Evolutionary conservation across 2,113 vertebrate species (phyloP).

Genomic region (Sinocyclocheilus rhinocerous): DNA sequence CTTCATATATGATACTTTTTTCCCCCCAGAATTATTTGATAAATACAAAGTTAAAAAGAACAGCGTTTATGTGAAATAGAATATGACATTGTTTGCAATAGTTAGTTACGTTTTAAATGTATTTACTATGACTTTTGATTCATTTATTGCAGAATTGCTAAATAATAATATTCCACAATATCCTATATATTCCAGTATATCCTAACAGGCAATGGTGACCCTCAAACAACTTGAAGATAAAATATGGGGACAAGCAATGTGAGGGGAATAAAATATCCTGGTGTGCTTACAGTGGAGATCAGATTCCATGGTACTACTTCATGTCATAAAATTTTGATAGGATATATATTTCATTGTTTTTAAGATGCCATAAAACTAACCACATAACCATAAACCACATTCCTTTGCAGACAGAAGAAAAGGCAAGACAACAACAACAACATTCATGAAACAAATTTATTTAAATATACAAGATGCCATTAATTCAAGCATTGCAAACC

Average conservation of each 20-base stretch:
- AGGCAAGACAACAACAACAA: background rate
- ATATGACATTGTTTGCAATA: too few relatives aligned
- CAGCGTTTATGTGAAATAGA: too few relatives aligned
- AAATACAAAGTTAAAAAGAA: too few relatives aligned
- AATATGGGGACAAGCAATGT: background rate
- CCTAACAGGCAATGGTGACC: too few relatives aligned
- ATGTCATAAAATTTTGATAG: background rate
- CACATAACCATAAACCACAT: background rate
- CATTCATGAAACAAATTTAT: conserved; percentile 21
- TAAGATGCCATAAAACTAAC: background rate
- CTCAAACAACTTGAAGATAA: background rate
- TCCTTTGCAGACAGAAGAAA: background rate
- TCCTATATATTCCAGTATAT: too few relatives aligned
- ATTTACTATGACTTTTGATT: too few relatives aligned
- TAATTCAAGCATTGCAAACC: background rate
- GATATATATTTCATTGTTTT: background rate
- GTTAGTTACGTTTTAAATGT: too few relatives aligned
- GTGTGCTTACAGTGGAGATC: background rate
- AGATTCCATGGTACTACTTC: background rate
- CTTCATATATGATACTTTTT: too few relatives aligned
- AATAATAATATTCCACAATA: too few relatives aligned
- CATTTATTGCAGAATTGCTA: too few relatives aligned
- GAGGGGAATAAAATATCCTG: background rate
- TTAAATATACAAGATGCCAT: background rate
- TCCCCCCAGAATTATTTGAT: too few relatives aligned